phyloP scores from a whole-genome alignment of 1,140 invertebrate species.

The Brachionus rotundiformis region DNA sequence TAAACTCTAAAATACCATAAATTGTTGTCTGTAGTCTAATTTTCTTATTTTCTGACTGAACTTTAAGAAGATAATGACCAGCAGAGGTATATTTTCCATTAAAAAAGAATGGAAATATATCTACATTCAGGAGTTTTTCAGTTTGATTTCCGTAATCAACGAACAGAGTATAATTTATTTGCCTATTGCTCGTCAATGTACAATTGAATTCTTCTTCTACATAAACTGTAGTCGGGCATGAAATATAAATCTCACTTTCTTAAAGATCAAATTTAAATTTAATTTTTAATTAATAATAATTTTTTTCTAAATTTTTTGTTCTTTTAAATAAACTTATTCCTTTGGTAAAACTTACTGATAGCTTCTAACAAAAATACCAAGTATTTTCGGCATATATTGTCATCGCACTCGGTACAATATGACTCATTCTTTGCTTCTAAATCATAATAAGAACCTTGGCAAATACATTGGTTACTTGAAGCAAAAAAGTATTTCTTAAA shows the following conservation, averaged over 20 bases:
- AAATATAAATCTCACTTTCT: not conserved
- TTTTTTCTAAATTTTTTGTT: no score
- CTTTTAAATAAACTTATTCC: no score
- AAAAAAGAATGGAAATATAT: not conserved
- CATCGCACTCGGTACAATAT: not conserved
- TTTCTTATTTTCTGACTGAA: not conserved
- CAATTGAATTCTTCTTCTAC: not conserved
- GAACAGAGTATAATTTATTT: not conserved
- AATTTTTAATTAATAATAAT: not conserved
- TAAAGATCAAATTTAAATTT: not conserved
- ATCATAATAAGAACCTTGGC: not conserved
- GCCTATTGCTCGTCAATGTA: not conserved
- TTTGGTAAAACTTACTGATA: not conserved
- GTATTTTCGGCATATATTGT: not conserved
- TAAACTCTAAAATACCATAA: not conserved
- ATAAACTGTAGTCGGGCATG: not conserved
- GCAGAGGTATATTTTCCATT: not conserved
- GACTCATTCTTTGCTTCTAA: not conserved
- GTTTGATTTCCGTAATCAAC: not conserved
- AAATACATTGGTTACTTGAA: not conserved
- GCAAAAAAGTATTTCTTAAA: not conserved
- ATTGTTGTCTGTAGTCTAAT: not conserved
- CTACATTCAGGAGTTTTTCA: not conserved
- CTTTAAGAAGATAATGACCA: not conserved
- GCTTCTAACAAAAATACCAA: not conserved